Evolutionary conservation across 2,888 invertebrate species (phyloP), one percentile per base, ranked within the genome.

Genomic region (Frankliniella intonsa): DNA sequence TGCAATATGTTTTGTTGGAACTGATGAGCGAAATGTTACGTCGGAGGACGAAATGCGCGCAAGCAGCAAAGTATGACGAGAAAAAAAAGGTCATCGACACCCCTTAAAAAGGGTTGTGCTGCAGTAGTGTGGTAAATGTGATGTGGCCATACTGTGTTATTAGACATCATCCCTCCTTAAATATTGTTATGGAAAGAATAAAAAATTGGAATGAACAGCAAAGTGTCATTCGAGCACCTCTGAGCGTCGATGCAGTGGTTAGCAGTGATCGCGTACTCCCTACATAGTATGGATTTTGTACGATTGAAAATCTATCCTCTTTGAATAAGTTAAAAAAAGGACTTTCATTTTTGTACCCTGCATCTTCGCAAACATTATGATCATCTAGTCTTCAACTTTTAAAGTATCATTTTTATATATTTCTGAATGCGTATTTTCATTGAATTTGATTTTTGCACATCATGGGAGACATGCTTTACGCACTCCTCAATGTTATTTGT

Each of bases 311-410:
- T 38, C 38, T 38, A 2, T 38, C 38, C 38, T 38, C 38, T 38
- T 5, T 38, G 2, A 38, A 38, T 38, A 38, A 38, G 5, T 38
- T 2, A 3, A 38, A 38, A 38, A 5, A 38, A 38, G 5, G 5
- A 38, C 38, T 3, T 38, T 2, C 22, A 76, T 25, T 22, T 76
- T 76, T 25, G 8, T 9, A 76, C 69, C 1, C 69, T 76, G 69
- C 69, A 76, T 76, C 69, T 22, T 76, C 69, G 69, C 69, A 76
- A 76, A 76, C 69, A 76, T 76, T 76, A 76, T 76, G 69, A 76
- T 76, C 69, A 76, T 76, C 69, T 76, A 76, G 69, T 76, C 69
- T 76, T 76, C 69, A 76, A 76, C 69, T 76, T 76, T 76, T 76
- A 76, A 76, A 76, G 69, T 76, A 76, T 76, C 69, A 76, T 76